These are phyloP conservation scores for Drosophila lacertosa DNA, from an alignment of 1,140 invertebrate genomes.

Conservation along the genomic window DNA sequence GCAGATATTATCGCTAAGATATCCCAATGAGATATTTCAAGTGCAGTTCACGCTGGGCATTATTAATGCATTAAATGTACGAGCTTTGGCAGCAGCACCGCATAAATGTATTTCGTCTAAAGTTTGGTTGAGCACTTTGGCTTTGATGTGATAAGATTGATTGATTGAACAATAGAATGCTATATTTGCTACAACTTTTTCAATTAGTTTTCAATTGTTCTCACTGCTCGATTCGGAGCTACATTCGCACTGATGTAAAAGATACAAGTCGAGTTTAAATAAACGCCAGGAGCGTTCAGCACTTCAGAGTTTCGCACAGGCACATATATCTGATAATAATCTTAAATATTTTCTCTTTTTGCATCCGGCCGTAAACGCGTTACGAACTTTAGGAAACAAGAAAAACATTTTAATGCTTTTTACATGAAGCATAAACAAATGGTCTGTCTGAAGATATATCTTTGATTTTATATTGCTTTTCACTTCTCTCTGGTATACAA, in stretches of 20 bases:
- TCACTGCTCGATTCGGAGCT: slow-evolving; percentile 6
- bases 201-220: slow-evolving; percentile 35
- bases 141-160: slow-evolving; percentile 46
- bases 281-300: neutral
- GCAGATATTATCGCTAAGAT: slow-evolving; percentile 69
- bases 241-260: neutral
- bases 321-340: neutral
- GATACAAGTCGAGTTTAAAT: neutral
- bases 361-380: neutral
- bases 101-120: slow-evolving; percentile 21
- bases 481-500: slow-evolving; percentile 15
- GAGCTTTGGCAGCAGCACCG: slow-evolving; percentile 16
- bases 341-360: neutral
- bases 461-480: slow-evolving; percentile 2
- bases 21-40: slow-evolving; percentile 5
- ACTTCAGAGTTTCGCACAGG: neutral
- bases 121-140: slow-evolving; percentile 36
- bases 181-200: slow-evolving; percentile 41
- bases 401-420: neutral
- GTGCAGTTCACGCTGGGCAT: slow-evolving; percentile 9
- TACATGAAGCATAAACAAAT: neutral
- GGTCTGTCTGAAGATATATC: slow-evolving; percentile 4
- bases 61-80: slow-evolving; percentile 1
- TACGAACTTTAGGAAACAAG: neutral
- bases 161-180: slow-evolving; percentile 39